Evolutionary conservation across 2,888 invertebrate species (phyloP), one percentile per base, ranked within the genome.

Genomic region (Anthrax anthrax): DNA sequence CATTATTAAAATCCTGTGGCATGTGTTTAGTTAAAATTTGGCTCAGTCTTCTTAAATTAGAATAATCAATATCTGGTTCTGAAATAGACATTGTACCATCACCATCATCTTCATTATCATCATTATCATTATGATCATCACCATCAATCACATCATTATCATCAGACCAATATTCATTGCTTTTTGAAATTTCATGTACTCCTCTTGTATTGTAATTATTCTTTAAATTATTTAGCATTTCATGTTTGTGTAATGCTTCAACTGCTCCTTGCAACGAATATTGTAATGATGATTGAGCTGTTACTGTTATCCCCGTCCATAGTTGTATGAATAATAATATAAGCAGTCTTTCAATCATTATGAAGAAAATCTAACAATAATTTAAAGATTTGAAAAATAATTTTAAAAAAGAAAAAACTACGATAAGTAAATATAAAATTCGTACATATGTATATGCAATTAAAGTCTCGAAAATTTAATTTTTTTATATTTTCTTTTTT

Each of bases 191-290:
- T 18, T 38, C 38, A 12, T 12, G 3, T 32, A 32, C n/a, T n/a
- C n/a, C n/a, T n/a, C n/a, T n/a, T n/a, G n/a, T n/a, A n/a, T n/a
- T n/a, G 37, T 53, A 54, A 51, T 55, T 54, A 48, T 57, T 54
- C 49, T 54, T 55, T 47, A 57, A 49, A 43, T 56, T 55, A 51
- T 57, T 50, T 53, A 57, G 55, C 43, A 52, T 50, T 54, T 68
- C 67, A 12, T 65, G 63, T 40, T 64, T 62, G 51, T 64, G 66
- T 48, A 68, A 54, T 47, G 67, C 67, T 53, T 68, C 67, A 37
- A 68, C 66, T 5, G 68, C 68, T 19, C 64, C 63, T 55, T 67
- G 65, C 34, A 67, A 56, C 3, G 67, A 67, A n/a, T n/a, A n/a
- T n/a, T n/a, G n/a, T 50, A 58, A 66, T 39, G 60, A 57, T 18